Evolutionary conservation across 2,113 vertebrate species (phyloP).

Genomic region (Chlamydotis undulata): DNA sequence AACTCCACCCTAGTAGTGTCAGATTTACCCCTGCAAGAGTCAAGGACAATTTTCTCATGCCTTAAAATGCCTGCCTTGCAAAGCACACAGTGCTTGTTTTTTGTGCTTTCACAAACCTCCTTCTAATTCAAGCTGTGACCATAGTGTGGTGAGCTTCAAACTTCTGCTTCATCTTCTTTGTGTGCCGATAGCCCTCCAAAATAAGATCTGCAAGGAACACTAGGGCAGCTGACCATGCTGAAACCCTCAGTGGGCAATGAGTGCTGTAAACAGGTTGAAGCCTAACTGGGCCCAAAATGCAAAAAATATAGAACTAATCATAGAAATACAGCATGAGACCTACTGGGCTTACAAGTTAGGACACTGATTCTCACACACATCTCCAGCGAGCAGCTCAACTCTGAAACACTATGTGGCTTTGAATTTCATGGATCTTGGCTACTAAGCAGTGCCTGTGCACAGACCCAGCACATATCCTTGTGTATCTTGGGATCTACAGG

Average conservation of each 20-base stretch:
- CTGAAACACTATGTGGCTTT: not conserved
- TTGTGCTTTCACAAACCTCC: not conserved
- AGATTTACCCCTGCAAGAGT: not conserved
- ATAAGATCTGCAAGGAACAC: not conserved
- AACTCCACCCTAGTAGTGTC: not conserved
- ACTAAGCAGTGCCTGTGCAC: not conserved
- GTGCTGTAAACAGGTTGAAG: not conserved
- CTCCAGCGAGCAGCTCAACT: not conserved
- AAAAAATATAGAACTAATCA: not conserved
- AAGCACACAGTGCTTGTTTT: not conserved
- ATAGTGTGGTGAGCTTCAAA: not conserved
- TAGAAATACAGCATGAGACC: not conserved
- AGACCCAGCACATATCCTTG: not conserved
- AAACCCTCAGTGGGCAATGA: not conserved
- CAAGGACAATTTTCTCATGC: not conserved
- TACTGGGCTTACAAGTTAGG: not conserved
- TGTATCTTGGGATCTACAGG: not conserved
- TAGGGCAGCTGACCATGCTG: not conserved
- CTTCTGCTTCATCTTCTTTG: not conserved
- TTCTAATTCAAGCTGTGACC: not conserved
- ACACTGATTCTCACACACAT: not conserved
- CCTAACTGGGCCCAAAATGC: not conserved
- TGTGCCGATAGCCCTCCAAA: not conserved
- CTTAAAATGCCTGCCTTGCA: constrained; percentile 7
- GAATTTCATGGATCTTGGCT: not conserved